Evolutionary conservation across 2,888 invertebrate species (phyloP).

Genomic region (Sinelater perroti): DNA sequence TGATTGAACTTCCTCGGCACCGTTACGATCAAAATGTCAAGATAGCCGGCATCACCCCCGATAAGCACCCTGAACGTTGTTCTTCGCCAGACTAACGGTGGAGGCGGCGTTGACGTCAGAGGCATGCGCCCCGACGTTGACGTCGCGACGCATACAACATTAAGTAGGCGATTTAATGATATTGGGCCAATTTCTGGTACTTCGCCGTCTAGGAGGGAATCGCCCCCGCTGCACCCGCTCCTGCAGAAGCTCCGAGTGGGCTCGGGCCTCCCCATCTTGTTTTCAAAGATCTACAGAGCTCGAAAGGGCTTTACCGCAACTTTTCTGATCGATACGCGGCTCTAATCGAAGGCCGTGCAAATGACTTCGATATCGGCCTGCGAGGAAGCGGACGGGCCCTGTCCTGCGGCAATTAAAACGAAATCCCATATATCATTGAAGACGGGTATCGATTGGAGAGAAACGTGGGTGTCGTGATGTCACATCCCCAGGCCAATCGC

Average conservation of each 20-base stretch:
- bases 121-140: conserved; percentile 45
- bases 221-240: conserved; percentile 2
- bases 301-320: neutral
- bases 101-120: conserved; percentile 59
- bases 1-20: conserved; percentile 32
- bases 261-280: too few relatives aligned
- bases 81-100: conserved; percentile 56
- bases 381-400: neutral
- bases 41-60: conserved; percentile 49
- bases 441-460: conserved; percentile 47
- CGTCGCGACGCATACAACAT: conserved; percentile 47
- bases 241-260: neutral
- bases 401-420: conserved; percentile 17
- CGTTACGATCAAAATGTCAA: conserved; percentile 38
- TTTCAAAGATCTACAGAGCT: too few relatives aligned
- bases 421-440: conserved; percentile 42
- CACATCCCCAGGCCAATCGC: conserved; percentile 45
- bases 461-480: conserved; percentile 52
- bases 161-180: conserved; percentile 44
- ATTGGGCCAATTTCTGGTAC: conserved; percentile 34
- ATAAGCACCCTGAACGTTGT: conserved; percentile 52
- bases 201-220: conserved; percentile 5
- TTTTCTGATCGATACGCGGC: conserved; percentile 7
- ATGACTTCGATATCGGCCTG: neutral
- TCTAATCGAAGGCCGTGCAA: neutral